These are phyloP conservation scores for Vireo altiloquus DNA, from an alignment of 2,113 vertebrate species.

Conservation along the genomic window DNA sequence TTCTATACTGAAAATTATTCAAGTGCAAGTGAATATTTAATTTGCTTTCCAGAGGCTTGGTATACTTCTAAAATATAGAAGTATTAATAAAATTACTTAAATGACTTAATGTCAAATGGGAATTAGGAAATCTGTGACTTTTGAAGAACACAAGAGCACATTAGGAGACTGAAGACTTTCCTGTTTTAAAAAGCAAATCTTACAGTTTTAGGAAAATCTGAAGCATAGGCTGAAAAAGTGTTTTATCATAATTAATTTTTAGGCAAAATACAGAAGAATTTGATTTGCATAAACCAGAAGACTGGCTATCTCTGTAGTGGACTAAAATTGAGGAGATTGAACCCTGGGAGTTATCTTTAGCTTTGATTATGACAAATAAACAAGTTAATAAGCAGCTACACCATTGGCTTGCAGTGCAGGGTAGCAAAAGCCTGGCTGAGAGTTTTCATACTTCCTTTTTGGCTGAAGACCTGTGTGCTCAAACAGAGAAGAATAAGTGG, in stretches of 20 bases:
- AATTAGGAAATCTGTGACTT: not conserved
- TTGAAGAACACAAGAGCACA: not conserved
- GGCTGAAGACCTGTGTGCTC: not conserved
- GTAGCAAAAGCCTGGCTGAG: not conserved
- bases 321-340: not conserved
- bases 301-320: not conserved
- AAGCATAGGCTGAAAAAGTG: not conserved
- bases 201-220: not conserved
- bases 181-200: not conserved
- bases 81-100: not conserved
- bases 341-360: not conserved
- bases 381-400: not conserved
- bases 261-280: not conserved
- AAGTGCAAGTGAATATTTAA: not conserved
- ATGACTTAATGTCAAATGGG: not conserved
- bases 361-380: conserved; percentile 22
- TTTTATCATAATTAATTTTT: not conserved
- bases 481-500: not conserved
- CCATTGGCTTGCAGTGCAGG: not conserved
- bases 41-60: not conserved
- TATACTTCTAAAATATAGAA: not conserved
- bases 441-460: not conserved
- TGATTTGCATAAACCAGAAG: not conserved
- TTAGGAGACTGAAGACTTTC: not conserved
- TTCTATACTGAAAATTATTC: not conserved